Evolutionary conservation across 2,113 vertebrate genomes (phyloP).

Genomic region (Gulo gulo): DNA sequence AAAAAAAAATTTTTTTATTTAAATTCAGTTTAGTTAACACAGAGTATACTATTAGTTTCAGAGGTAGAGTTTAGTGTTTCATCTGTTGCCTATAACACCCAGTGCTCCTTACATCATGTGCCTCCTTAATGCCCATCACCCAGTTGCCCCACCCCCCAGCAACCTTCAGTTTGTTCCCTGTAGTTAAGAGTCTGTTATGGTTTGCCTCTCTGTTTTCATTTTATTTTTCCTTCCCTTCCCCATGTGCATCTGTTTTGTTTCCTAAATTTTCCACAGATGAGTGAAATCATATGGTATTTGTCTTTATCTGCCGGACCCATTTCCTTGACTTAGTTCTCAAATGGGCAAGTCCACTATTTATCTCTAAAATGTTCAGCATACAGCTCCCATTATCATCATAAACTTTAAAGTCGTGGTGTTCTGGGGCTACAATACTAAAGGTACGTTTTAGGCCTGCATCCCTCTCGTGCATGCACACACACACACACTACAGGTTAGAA

Average conservation of each 20-base stretch:
- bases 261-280: not conserved
- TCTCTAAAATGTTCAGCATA: not conserved
- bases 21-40: not conserved
- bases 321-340: not conserved
- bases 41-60: not conserved
- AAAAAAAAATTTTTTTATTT: not conserved
- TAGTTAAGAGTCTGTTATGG: not conserved
- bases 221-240: not conserved
- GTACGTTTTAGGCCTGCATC: not conserved
- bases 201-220: not conserved
- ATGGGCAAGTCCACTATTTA: not conserved
- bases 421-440: not conserved
- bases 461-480: too few relatives aligned
- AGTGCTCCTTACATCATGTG: not conserved
- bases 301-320: not conserved
- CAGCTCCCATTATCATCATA: not conserved
- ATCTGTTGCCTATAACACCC: not conserved
- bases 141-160: not conserved
- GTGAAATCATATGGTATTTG: not conserved
- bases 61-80: not conserved
- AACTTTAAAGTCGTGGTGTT: not conserved
- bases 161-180: not conserved
- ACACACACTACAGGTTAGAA: constrained; percentile 7
- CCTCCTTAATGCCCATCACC: not conserved
- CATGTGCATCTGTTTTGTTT: not conserved